phyloP scores from a whole-genome alignment of 1,140 invertebrate genomes.

The Ephestia elutella region DNA sequence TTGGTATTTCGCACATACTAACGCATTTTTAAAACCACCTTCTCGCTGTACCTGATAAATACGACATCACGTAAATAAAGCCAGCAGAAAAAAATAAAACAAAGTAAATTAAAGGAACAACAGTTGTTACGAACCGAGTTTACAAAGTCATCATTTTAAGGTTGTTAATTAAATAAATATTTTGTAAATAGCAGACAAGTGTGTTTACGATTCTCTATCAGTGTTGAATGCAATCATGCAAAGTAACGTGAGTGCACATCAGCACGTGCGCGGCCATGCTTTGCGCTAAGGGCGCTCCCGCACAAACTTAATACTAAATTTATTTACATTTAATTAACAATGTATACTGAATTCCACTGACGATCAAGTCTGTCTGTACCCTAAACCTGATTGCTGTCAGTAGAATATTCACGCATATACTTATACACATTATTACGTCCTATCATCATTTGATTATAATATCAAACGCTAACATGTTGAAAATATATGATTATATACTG shows the following conservation, averaged over 20 bases:
- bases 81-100: no score
- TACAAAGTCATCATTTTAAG: background rate
- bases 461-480: background rate
- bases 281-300: constrained; percentile 20
- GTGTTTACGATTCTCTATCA: constrained; percentile 15
- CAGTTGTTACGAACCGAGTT: no score
- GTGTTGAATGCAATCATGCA: constrained; percentile 22
- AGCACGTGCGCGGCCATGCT: constrained; percentile 29
- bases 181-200: constrained; percentile 13
- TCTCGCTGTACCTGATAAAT: no score
- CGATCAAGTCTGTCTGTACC: background rate
- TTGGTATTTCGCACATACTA: no score
- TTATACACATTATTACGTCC: background rate
- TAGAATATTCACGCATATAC: background rate
- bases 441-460: background rate
- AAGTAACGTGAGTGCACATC: constrained; percentile 23
- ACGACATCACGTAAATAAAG: no score
- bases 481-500: background rate
- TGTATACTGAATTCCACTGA: background rate
- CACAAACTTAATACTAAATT: constrained; percentile 10
- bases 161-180: constrained; percentile 3
- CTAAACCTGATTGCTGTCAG: background rate
- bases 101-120: no score
- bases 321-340: background rate
- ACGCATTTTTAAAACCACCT: no score